Evolutionary conservation across 2,797 vertebrate genomes (phyloP), one percentile per base, ranked within the genome.

Genomic region (Morelia viridis): DNA sequence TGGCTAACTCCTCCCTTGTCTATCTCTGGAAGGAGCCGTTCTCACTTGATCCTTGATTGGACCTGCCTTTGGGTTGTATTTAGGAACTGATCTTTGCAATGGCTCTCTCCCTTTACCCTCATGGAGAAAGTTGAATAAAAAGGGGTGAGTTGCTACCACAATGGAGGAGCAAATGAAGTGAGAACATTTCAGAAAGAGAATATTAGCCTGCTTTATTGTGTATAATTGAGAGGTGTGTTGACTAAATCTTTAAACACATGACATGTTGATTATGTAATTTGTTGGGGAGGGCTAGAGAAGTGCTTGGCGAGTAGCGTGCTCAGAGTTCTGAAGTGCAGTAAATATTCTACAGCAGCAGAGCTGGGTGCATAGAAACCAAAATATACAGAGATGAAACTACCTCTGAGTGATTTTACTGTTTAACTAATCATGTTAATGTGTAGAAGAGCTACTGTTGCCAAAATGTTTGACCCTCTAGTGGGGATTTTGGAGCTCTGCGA

Each of bases 311-410:
- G 88, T 58, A 95, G 17, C 58, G 12, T 94, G 94, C 92, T 35
- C 83, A 9, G 85, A 93, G 96, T 95, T 94, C 95, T 95, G 94
- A 95, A 95, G 94, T 26, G 60, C 92, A 96, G 90, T 9, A 95
- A 96, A 95, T 95, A 95, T 94, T 91, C 89, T 88, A 89, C 83
- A 92, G 71, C 91, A 92, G 83, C 84, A 61, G 68, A 93, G 92
- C 9, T 46, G 93, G 90, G 84, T 95, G 93, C 95, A 95, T 94
- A 89, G 94, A 95, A 95, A 94, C 93, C 93, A 93, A 87, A 92
- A 94, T 93, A 85, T 60, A 60, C 28, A 68, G 22, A 93, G 93
- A 90, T 91, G 0, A 41, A 91, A 41, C 85, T 93, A 71, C 61
- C 22, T 91, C 60, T 89, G 31, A 91, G 87, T 68, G 62, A 0